Conservation (phyloP, 2,888 invertebrate species). For the Dorcus parallelipipedus region DNA sequence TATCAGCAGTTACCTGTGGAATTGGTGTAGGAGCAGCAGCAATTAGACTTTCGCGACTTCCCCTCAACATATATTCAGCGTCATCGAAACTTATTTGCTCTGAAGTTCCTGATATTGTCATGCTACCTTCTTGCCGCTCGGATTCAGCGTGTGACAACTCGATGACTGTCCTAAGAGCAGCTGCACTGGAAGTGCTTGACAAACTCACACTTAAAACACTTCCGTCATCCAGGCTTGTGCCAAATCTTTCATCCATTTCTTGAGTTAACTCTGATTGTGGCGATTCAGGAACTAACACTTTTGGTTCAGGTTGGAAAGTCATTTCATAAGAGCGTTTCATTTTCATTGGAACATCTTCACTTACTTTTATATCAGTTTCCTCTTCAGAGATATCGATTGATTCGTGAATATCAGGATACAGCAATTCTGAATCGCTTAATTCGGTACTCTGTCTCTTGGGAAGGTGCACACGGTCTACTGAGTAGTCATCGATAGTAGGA, state of each 20-base stretch:
- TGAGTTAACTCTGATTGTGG: constrained; percentile 49
- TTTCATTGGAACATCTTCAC: constrained; percentile 59
- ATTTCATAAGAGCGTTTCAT: constrained; percentile 91
- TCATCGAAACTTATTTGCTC: constrained; percentile 50
- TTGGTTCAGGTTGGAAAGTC: constrained; percentile 72
- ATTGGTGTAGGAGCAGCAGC: constrained; percentile 14
- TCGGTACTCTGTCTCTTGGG: constrained; percentile 37
- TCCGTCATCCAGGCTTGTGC: constrained; percentile 58
- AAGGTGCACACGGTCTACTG: constrained; percentile 27
- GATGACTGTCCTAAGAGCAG: constrained; percentile 47
- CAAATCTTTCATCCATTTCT: constrained; percentile 53
- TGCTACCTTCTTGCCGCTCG: constrained; percentile 47
- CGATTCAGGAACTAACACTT: constrained; percentile 49
- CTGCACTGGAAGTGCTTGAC: constrained; percentile 56
- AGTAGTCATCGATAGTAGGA: constrained; percentile 50
- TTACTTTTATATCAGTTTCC: constrained; percentile 46
- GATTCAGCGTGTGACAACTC: constrained; percentile 49
- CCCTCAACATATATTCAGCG: constrained; percentile 33
- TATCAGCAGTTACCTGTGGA: constrained; percentile 34
- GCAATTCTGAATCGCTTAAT: constrained; percentile 37
- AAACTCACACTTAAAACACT: constrained; percentile 57
- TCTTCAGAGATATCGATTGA: constrained; percentile 57
- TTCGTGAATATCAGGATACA: constrained; percentile 43
- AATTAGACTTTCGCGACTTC: constrained; percentile 39
- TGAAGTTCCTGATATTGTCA: constrained; percentile 48